phyloP scores from a whole-genome alignment of 23 tunicate species.

The Styela plicata region DNA sequence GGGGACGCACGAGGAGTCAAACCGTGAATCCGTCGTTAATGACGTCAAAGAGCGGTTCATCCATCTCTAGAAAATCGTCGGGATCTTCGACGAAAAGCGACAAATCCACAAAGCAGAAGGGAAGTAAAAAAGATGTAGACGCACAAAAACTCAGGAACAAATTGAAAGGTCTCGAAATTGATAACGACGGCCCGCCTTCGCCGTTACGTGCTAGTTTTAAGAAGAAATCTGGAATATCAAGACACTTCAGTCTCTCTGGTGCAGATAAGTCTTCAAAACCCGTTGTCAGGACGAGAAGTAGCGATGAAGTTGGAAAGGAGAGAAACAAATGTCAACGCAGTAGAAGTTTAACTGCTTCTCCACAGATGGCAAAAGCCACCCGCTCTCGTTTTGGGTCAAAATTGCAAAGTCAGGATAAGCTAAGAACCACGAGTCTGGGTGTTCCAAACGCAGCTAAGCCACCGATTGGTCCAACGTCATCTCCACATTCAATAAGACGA shows the following conservation, averaged over 20 bases:
- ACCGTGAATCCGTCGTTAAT: conserved; percentile 20
- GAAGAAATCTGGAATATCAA: conserved; percentile 8
- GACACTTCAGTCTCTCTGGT: conserved; percentile 3
- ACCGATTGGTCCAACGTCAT: conserved; percentile 32
- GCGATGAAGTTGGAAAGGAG: conserved; percentile 13
- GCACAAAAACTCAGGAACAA: background rate
- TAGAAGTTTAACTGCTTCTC: conserved; percentile 69
- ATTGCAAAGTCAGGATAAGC: background rate
- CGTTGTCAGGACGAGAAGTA: background rate
- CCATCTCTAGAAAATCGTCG: conserved; percentile 5
- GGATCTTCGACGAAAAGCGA: conserved; percentile 21
- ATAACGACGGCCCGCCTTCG: background rate
- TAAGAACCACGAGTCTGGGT: conserved; percentile 18
- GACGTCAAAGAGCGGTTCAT: background rate
- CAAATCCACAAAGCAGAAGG: background rate
- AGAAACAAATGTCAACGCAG: conserved; percentile 46
- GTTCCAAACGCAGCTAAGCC: conserved; percentile 54
- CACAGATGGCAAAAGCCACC: conserved; percentile 41
- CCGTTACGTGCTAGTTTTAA: background rate
- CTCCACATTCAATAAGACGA: background rate
- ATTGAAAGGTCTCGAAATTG: background rate
- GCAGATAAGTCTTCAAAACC: conserved; percentile 1
- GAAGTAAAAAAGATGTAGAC: background rate
- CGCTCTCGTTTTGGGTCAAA: conserved; percentile 22
- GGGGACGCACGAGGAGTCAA: conserved; percentile 53